Evolutionary conservation across 2,113 vertebrate species (phyloP), one percentile per base, ranked within the genome.

Genomic region (Salminus brasiliensis): DNA sequence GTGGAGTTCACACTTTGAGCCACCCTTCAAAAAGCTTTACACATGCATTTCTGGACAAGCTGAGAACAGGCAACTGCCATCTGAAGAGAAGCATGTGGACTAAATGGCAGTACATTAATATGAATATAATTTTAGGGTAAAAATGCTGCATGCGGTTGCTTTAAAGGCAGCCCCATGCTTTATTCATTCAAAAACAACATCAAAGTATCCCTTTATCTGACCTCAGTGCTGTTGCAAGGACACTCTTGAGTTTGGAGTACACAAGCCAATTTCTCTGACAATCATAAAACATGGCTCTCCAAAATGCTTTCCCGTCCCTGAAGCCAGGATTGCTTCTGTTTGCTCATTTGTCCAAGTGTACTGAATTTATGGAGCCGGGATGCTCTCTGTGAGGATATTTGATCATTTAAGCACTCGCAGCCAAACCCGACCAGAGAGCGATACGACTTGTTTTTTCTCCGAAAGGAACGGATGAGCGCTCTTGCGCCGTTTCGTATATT

Each of bases 291-390:
- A 39, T 52, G 25, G 62, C 5, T 63, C 36, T 70, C 9, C 5
- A 49, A 23, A 23, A 13, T n/a, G 13, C 62, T 36, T n/a, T 25
- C 63, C 29, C 34, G 34, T 73, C 70, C 78, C 78, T 65, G 36
- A 66, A 55, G 59, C 47, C 36, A 27, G 25, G 52, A 5, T 41
- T 39, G 45, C 65, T 73, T 79, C 47, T 73, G 70, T 72, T 73
- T 80, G 52, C 39, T 21, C 15, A 74, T 69, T 72, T 83, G 73
- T 76, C 53, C 39, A 53, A 71, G 49, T 25, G 43, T 70, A 74
- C 74, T 32, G 65, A 80, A 72, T 80, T 18, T 34, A 76, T 36
- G 25, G 68, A 23, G 11, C 34, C 53, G 45, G 2, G 67, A 69
- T 63, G 53, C 78, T 78, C 78, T 45, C 18, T 59, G 27, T 60